Evolutionary conservation across 1,140 invertebrate genomes (phyloP), one percentile per base, ranked within the genome.

Genomic region (Magallana ariakensis): DNA sequence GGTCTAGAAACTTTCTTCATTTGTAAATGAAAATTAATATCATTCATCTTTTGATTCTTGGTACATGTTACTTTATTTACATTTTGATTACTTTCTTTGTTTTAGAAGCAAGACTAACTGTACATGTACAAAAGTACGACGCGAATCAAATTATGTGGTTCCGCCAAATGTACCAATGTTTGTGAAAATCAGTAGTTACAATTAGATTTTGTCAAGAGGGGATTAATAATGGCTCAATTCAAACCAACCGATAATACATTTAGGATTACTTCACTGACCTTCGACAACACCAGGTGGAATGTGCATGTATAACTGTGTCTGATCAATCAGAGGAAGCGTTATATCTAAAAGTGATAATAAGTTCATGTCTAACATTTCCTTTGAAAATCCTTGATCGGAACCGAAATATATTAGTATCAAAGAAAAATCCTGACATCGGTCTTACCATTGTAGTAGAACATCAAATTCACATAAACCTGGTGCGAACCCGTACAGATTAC

Each of bases 391-490:
- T 58, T 15, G 8, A 15, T 9, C 11, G n/a, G 11, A 58, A 15
- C 11, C 57, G 80, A 46, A 26, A 84, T 62, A 62, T 86, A 22
- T 84, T 58, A 83, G 62, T 88, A 16, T 83, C 75, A n/a, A n/a
- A 26, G 11, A 84, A 88, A n/a, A 88, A 88, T 55, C 87, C 87
- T 16, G 55, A 56, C 19, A 26, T 88, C 15, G 83, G 83, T 4
- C 82, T 60, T 19, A 85, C 87, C 56, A 33, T 13, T 53, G 5
- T 82, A 26, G 84, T 88, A n/a, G 3, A 88, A 70, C 83, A 88
- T 33, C n/a, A 86, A 15, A 86, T 88, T n/a, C 58, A 84, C 80
- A 33, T 86, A 88, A 88, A 57, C 83, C 85, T 56, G 80, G 81
- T 84, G 33, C 19, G 26, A 7, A 60, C 11, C 87, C 87, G 2